Evolutionary conservation across 37 sponge, comb jelly and placozoan genomes (phyloP).

Genomic region (Chondrosia reniformis): DNA sequence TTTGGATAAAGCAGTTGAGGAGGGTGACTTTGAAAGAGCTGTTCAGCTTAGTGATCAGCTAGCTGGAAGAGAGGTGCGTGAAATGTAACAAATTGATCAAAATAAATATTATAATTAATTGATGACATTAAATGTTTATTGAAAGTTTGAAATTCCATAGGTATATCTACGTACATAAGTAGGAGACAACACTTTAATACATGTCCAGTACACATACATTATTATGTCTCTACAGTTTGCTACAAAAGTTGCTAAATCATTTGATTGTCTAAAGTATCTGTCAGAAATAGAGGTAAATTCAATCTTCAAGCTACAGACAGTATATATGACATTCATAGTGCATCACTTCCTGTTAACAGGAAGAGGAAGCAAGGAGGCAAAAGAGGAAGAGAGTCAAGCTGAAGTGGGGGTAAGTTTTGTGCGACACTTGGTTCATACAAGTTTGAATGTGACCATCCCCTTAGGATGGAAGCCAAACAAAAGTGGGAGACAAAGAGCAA

Average conservation of each 20-base stretch:
- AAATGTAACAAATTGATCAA: no score
- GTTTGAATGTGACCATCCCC: neutral
- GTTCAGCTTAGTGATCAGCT: conserved; percentile 49
- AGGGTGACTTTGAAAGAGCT: conserved; percentile 50
- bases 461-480: conserved; percentile 65
- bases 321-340: no score
- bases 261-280: conserved; percentile 52
- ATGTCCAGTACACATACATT: neutral
- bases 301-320: no score
- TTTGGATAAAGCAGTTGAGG: conserved; percentile 47
- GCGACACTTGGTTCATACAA: neutral
- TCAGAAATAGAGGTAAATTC: conserved; percentile 34
- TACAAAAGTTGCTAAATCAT: conserved; percentile 47
- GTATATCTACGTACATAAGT: no score
- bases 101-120: no score
- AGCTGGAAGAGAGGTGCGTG: conserved; percentile 49
- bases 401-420: conserved; percentile 31
- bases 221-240: conserved; percentile 39
- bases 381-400: conserved; percentile 40
- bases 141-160: no score
- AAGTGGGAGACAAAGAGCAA: conserved; percentile 76
- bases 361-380: conserved; percentile 10
- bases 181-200: neutral
- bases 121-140: no score
- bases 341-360: conserved; percentile 18